phyloP scores from a whole-genome alignment of 2,113 vertebrate species.

The Sitta europaea region DNA sequence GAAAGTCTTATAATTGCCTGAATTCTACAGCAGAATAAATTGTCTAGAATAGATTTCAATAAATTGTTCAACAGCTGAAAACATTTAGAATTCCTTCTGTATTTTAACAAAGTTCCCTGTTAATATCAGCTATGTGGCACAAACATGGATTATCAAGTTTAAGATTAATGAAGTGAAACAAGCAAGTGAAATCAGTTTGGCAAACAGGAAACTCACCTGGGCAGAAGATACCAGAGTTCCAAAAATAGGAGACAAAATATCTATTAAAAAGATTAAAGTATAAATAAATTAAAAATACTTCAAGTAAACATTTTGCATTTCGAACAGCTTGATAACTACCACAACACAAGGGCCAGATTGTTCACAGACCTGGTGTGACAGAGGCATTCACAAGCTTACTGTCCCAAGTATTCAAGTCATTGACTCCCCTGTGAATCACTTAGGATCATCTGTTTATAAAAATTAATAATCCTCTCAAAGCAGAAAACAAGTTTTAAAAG shows the following conservation, averaged over 20 bases:
- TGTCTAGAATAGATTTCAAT: too few relatives aligned
- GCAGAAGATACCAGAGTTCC: constrained; percentile 91
- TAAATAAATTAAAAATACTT: background rate
- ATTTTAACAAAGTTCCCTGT: background rate
- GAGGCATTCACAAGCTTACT: background rate
- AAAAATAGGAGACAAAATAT: constrained; percentile 95
- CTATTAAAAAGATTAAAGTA: constrained; percentile 70
- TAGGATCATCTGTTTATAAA: background rate
- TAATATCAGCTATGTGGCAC: accelerated
- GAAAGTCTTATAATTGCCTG: background rate
- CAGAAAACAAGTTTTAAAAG: background rate
- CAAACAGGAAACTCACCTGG: constrained; percentile 79
- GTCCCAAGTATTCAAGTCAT: background rate
- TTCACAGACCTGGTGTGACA: background rate
- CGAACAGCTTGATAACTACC: background rate
- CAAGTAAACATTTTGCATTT: background rate
- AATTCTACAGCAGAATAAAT: background rate
- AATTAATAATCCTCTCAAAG: background rate
- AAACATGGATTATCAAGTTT: background rate
- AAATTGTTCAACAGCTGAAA: background rate
- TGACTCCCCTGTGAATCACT: background rate
- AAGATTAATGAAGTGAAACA: background rate
- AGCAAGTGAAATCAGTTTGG: background rate
- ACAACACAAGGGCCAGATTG: background rate
- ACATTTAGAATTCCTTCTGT: background rate